Evolutionary conservation across 2,797 vertebrate genomes (phyloP), one percentile per base, ranked within the genome.

Genomic region (Tenualosa ilisha): DNA sequence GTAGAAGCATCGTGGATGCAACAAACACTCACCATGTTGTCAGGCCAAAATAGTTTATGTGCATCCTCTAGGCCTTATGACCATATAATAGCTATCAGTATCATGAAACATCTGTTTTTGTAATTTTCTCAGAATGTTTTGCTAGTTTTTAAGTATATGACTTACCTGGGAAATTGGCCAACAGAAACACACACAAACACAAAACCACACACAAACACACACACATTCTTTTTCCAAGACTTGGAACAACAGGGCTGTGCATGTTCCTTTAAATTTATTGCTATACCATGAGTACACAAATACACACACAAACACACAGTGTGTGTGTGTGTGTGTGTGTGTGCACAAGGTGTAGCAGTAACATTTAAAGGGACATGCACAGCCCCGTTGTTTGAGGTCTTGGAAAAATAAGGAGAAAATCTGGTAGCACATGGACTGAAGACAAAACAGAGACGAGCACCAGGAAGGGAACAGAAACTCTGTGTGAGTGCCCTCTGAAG

Each of bases 291-390:
- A 7, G 13, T 3, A 61, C 59, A 61, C 59, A 61, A 20, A 61
- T 22, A 65, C 61, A 65, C 63, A 65, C 63, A 65, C 63, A 68
- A 9, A 68, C 63, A 68, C 63, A 26, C 61, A 63, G 54, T 22
- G 59, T 61, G 59, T 61, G 59, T 61, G 59, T 61, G 59, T 61
- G 59, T 61, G 59, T 65, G 24, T 65, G 0, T 51, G 50, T 51
- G 7, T 51, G 4, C 7, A 49, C 46, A 49, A 49, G 46, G 46
- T 49, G 7, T 49, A 49, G 46, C 46, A 49, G 3, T 49, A 8
- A 8, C 0, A 49, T 49, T 49, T 5, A 4, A 49, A 49, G 46
- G 46, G 7, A 49, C 7, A 49, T 49, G 46, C 46, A 49, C 46
- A 5, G 1, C 46, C 46, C 1, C 3, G 46, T 49, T 49, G 7